These are phyloP conservation scores for Talpa occidentalis DNA, from an alignment of 2,113 vertebrate genomes.

Conservation along the genomic window DNA sequence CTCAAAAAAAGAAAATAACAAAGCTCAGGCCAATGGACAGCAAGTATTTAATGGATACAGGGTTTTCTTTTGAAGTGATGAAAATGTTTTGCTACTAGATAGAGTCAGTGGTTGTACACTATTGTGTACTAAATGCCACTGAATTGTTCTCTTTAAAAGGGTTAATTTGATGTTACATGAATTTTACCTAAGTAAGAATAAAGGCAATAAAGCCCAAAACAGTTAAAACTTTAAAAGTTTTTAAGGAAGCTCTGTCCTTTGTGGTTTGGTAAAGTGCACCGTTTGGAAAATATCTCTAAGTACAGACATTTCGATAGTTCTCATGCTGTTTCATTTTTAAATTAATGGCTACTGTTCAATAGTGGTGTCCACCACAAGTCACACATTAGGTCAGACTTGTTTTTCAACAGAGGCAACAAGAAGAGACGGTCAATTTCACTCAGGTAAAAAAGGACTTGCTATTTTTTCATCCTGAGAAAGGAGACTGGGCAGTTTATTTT, in stretches of 20 bases:
- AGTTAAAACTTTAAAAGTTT: slow-evolving; percentile 13
- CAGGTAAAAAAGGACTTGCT: neutral
- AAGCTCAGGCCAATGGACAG: neutral
- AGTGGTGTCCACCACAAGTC: neutral
- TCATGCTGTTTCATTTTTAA: neutral
- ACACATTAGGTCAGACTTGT: neutral
- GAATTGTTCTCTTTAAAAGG: neutral
- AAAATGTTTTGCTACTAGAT: neutral
- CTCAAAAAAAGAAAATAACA: neutral
- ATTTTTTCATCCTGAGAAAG: slow-evolving; percentile 18
- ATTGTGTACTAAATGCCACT: neutral
- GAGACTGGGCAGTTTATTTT: neutral
- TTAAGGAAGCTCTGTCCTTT: neutral
- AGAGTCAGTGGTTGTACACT: neutral
- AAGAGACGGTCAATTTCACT: neutral
- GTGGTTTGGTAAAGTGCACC: slow-evolving; percentile 1
- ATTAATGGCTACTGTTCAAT: neutral
- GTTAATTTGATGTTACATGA: neutral
- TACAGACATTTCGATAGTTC: neutral
- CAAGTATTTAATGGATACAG: neutral
- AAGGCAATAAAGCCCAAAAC: neutral
- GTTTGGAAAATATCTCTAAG: slow-evolving; percentile 34
- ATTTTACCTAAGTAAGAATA: neutral
- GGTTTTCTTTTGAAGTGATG: neutral
- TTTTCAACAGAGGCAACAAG: neutral